phyloP scores from a whole-genome alignment of 2,888 invertebrate genomes.

The Acanthosepion lycidas region DNA sequence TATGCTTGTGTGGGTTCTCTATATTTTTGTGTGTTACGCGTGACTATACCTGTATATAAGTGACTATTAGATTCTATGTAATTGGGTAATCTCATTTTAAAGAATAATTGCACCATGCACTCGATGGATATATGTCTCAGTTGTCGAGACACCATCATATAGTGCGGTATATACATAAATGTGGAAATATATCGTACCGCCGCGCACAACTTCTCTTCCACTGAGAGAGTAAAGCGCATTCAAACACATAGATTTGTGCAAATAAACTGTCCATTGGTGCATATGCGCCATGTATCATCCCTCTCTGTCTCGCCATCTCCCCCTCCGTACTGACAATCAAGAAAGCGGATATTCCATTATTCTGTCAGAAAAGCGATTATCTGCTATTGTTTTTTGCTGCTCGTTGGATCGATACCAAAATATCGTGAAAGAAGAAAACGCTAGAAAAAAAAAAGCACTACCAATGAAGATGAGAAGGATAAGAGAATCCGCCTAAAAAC shows the following conservation, averaged over 20 bases:
- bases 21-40: too few species aligned
- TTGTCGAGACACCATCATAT: too few species aligned
- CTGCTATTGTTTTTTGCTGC: background rate
- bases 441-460: background rate
- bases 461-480: background rate
- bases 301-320: background rate
- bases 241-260: background rate
- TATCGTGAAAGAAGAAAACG: background rate
- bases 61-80: too few species aligned
- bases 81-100: too few species aligned
- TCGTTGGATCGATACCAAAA: background rate
- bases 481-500: background rate
- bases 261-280: background rate
- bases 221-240: too few species aligned
- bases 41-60: too few species aligned
- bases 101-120: too few species aligned
- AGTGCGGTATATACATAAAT: too few species aligned
- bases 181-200: too few species aligned
- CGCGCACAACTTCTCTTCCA: too few species aligned
- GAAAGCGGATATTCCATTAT: background rate
- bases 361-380: slow-evolving; percentile 20
- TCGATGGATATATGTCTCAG: too few species aligned
- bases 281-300: background rate
- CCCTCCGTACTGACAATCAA: background rate
- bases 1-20: too few species aligned